A percentile compares a stretch with the other conserved stretches of the same genome.
phyloP scores from a whole-genome alignment of 2,888 invertebrate genomes.

The Pinctada fucata region DNA sequence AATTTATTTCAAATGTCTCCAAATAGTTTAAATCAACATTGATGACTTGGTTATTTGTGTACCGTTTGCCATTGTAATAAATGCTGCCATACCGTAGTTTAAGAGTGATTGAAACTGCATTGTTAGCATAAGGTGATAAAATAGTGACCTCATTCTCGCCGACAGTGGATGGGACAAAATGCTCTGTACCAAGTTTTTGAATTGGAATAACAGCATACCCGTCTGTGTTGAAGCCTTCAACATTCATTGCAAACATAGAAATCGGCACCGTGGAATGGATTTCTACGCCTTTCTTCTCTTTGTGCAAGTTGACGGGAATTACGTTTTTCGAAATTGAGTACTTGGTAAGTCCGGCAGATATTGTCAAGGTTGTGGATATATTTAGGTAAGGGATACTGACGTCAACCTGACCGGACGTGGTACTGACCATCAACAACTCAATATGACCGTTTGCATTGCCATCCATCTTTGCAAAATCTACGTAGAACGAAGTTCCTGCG shows the following conservation, averaged over 20 bases:
- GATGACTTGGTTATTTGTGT: neutral
- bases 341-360: neutral
- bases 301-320: neutral
- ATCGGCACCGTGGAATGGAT: neutral
- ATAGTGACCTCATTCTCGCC: neutral
- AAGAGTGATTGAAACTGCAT: neutral
- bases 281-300: conserved; percentile 6
- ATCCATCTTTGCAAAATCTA: conserved; percentile 9
- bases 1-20: conserved; percentile 5
- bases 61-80: neutral
- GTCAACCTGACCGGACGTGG: neutral
- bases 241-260: conserved; percentile 2
- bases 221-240: conserved; percentile 5
- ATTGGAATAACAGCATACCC: conserved; percentile 3
- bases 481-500: conserved; percentile 1
- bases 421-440: neutral
- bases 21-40: neutral
- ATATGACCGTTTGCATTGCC: conserved; percentile 5
- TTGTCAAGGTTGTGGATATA: neutral
- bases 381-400: conserved; percentile 2
- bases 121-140: neutral
- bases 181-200: neutral
- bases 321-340: conserved; percentile 3
- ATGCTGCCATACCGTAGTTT: neutral
- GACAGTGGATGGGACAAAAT: neutral